Evolutionary conservation across 1,140 invertebrate species (phyloP).

Genomic region (Macrobrachium rosenbergii): DNA sequence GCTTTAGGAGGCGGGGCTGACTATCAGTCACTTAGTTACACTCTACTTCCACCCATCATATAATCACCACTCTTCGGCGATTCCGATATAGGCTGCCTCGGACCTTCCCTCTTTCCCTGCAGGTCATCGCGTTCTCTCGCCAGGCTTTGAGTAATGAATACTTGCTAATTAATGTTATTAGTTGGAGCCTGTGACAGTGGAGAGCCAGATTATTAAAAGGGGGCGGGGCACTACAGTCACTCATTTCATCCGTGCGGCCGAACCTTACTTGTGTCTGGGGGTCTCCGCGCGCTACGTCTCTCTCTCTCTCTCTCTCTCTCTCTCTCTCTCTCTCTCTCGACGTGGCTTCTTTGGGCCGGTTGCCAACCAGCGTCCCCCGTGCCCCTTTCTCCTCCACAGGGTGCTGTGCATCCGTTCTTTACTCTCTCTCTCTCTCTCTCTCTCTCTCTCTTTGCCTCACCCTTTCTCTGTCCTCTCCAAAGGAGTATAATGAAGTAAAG

Average conservation of each 20-base stretch:
- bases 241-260: slow-evolving; percentile 54
- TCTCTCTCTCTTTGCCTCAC: background rate
- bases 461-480: background rate
- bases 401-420: too few relatives aligned
- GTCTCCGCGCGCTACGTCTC: background rate
- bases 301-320: background rate
- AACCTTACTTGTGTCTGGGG: slow-evolving; percentile 48
- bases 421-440: background rate
- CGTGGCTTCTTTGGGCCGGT: too few relatives aligned
- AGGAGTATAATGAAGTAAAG: too few relatives aligned
- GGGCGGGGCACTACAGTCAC: slow-evolving; percentile 52
- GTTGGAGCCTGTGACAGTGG: too few relatives aligned
- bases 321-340: background rate
- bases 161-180: too few relatives aligned
- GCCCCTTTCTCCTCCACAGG: too few relatives aligned
- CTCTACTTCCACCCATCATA: slow-evolving; percentile 43
- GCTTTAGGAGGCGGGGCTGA: slow-evolving; percentile 52
- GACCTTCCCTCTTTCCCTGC: background rate
- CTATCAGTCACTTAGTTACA: slow-evolving; percentile 61
- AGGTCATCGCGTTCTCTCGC: background rate
- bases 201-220: slow-evolving; percentile 43
- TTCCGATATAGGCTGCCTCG: background rate
- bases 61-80: slow-evolving; percentile 43
- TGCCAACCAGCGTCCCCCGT: too few relatives aligned
- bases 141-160: too few relatives aligned